Conservation (phyloP, 2,888 invertebrate genomes). For the Trichogramma evanescens region DNA sequence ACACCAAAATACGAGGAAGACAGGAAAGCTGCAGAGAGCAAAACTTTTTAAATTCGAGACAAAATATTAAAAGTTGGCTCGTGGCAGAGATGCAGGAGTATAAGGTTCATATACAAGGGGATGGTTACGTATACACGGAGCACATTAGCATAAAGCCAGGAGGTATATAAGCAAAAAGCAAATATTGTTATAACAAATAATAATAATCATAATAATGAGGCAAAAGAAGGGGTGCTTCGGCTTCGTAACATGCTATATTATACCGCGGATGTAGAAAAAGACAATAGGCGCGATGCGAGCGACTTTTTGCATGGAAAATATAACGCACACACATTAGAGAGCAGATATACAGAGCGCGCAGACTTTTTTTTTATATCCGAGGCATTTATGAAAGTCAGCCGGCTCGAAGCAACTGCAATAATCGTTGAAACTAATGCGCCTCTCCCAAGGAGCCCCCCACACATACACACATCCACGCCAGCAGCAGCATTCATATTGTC, state of each 20-base stretch:
- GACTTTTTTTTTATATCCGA: conserved; percentile 18
- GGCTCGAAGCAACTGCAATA: conserved; percentile 46
- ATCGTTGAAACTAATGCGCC: conserved; percentile 46
- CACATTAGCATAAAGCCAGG: conserved; percentile 41
- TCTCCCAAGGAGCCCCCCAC: conserved; percentile 26
- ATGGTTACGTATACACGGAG: neutral
- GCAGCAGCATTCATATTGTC: too few species aligned
- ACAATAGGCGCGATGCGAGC: conserved; percentile 16
- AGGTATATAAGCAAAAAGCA: conserved; percentile 28
- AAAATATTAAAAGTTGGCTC: conserved; percentile 43
- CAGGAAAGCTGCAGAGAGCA: conserved; percentile 11
- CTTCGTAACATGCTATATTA: conserved; percentile 16
- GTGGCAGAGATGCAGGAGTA: conserved; percentile 38
- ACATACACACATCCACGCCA: neutral
- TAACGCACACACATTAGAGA: too few species aligned
- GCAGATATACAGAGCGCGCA: neutral
- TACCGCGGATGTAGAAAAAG: conserved; percentile 34
- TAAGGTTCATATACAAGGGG: conserved; percentile 26
- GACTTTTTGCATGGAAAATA: conserved; percentile 28
- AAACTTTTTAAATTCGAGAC: conserved; percentile 42
- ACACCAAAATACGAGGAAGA: neutral
- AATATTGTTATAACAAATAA: conserved; percentile 38
- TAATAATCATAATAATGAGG: conserved; percentile 23
- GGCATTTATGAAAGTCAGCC: conserved; percentile 46
- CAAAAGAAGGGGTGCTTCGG: conserved; percentile 3